A percentile compares a stretch with the other conserved stretches of the same genome.
phyloP scores from a whole-genome alignment of 2,797 vertebrate genomes.

The Pseudotriccus pelzelni region DNA sequence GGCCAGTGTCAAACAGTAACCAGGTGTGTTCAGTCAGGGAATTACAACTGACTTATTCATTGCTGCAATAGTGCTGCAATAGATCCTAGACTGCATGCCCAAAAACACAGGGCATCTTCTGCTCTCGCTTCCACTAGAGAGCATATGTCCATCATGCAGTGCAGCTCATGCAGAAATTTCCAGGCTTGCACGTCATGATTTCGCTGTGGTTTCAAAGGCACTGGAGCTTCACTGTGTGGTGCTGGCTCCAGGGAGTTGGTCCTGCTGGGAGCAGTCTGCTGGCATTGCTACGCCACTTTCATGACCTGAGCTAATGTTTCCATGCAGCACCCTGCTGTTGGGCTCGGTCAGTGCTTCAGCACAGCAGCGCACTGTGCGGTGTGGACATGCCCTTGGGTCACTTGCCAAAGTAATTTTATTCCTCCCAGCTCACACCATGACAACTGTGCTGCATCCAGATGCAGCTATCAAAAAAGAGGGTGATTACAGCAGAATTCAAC shows the following conservation, averaged over 20 bases:
- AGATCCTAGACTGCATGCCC: not conserved
- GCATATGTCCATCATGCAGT: not conserved
- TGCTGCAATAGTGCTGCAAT: not conserved
- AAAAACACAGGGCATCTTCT: not conserved
- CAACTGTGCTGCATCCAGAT: not conserved
- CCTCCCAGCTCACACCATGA: not conserved
- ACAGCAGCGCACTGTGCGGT: not conserved
- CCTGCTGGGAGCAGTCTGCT: slow-evolving; percentile 14
- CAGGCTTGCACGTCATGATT: not conserved
- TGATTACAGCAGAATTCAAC: not conserved
- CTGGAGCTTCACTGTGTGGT: not conserved
- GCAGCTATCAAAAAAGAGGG: not conserved
- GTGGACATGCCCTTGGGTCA: not conserved
- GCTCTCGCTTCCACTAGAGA: not conserved
- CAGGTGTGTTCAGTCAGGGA: not conserved
- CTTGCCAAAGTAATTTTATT: not conserved
- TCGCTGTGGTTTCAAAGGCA: not conserved
- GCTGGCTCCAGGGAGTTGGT: not conserved
- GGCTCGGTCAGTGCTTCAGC: not conserved
- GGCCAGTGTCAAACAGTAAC: not conserved
- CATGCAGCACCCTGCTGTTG: not conserved
- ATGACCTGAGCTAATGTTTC: not conserved
- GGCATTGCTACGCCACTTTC: not conserved
- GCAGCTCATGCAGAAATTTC: not conserved
- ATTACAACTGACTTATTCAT: not conserved